Conservation (phyloP, 2,888 invertebrate species). For the Spodoptera littoralis region DNA sequence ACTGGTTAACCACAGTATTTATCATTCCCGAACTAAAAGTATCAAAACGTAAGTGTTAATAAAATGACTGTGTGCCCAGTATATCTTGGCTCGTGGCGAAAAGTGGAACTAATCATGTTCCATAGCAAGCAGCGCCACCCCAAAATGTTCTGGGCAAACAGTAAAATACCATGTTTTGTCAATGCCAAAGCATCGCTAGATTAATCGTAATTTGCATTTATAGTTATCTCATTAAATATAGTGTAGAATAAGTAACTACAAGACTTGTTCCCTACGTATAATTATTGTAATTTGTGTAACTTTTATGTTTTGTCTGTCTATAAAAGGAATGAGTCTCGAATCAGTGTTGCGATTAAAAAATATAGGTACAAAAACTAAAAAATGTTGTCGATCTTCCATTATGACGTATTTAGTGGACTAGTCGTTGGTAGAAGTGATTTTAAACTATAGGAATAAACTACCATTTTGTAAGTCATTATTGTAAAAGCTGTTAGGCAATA, state of each 20-base stretch:
- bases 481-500: background rate
- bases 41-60: constrained; percentile 54
- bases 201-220: constrained; percentile 88
- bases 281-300: constrained; percentile 73
- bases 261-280: constrained; percentile 87
- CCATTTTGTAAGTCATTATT: too few relatives aligned
- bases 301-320: constrained; percentile 74
- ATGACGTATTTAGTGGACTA: constrained; percentile 55
- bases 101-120: background rate
- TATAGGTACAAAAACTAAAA: constrained; percentile 50
- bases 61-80: constrained; percentile 49
- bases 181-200: constrained; percentile 89
- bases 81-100: constrained; percentile 25
- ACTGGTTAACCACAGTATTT: constrained; percentile 54
- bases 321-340: constrained; percentile 83
- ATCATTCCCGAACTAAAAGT: constrained; percentile 53
- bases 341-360: constrained; percentile 62
- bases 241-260: constrained; percentile 83
- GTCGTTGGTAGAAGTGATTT: constrained; percentile 45
- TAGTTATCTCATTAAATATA: constrained; percentile 88
- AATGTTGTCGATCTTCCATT: constrained; percentile 61
- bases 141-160: constrained; percentile 11
- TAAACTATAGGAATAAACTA: constrained; percentile 2
- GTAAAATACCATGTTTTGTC: constrained; percentile 86
- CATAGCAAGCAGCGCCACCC: constrained; percentile 2